These are phyloP conservation scores for Sinonovacula constricta DNA, from an alignment of 1,140 invertebrate genomes.

Conservation along the genomic window DNA sequence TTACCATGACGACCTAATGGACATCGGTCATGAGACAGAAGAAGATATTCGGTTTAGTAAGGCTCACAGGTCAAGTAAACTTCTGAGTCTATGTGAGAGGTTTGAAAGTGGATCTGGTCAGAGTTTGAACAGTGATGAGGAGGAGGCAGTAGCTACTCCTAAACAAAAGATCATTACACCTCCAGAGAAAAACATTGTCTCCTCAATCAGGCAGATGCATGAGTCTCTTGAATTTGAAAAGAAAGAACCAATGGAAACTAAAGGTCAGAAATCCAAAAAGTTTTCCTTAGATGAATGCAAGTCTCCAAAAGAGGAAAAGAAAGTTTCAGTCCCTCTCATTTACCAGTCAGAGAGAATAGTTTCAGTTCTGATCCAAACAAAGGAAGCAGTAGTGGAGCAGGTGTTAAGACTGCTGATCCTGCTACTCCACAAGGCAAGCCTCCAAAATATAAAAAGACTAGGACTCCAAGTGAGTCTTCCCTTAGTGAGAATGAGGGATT, in stretches of 20 bases:
- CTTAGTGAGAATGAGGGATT: conserved; percentile 63
- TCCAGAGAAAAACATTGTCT: conserved; percentile 42
- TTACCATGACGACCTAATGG: conserved; percentile 65
- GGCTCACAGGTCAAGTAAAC: conserved; percentile 66
- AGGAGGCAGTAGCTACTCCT: conserved; percentile 21
- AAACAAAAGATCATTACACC: conserved; percentile 45
- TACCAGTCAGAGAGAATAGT: neutral
- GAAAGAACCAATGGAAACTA: conserved; percentile 10
- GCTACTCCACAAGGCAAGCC: conserved; percentile 57
- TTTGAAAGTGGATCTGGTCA: conserved; percentile 65
- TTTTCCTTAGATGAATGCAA: conserved; percentile 5
- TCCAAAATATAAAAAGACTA: conserved; percentile 58
- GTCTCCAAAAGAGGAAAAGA: neutral
- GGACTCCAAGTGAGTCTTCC: conserved; percentile 73
- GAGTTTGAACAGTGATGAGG: conserved; percentile 50
- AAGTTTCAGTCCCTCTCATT: neutral
- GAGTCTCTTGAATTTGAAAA: conserved; percentile 33
- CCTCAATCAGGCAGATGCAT: conserved; percentile 53
- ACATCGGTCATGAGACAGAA: conserved; percentile 34
- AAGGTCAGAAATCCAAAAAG: conserved; percentile 2
- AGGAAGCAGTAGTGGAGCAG: conserved; percentile 14
- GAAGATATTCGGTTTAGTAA: conserved; percentile 65
- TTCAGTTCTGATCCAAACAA: neutral
- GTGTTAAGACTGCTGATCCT: conserved; percentile 25
- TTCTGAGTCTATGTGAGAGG: conserved; percentile 68